Evolutionary conservation across 2,797 vertebrate species (phyloP), one percentile per base, ranked within the genome.

Genomic region (Lutra lutra): DNA sequence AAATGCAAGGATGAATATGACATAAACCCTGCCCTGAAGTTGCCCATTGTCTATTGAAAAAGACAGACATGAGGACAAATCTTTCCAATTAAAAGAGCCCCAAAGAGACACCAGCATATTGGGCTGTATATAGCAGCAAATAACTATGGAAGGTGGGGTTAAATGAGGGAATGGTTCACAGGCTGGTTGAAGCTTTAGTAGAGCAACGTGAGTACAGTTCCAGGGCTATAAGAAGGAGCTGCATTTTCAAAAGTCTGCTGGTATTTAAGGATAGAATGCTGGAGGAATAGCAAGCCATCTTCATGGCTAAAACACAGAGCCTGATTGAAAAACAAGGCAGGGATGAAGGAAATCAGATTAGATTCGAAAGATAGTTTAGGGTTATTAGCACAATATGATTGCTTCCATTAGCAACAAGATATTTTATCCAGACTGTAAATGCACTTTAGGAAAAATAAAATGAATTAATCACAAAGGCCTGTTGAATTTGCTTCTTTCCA

Each of bases 361-460:
- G 23, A 43, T 23, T 78, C 12, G 13, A 84, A 91, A 94, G 54
- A 40, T 7, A 80, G 13, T 40, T 94, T 80, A 66, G 20, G 7
- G 25, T 75, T 90, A 92, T 60, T 92, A 86, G 58, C n/a, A 75
- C 32, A 87, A 83, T 23, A 23, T n/a, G 27, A 46, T 90, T 68
- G 38, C 21, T 95, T 95, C 60, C 68, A 56, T 83, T 94, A 88
- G 54, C n/a, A 86, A 35, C 29, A 93, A 54, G 17, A 17, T 78
- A 84, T 32, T 91, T 80, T 84, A 86, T 32, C 46, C 29, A 27
- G 25, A 86, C 17, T 72, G 14, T 60, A 83, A 72, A 91, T 56
- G 21, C 15, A 68, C 56, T 64, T 93, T 72, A 66, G 86, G 48
- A 62, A 48, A 88, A n/a, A 54, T 20, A 54, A 79, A 12, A 9